These are phyloP conservation scores for Malacoraja senta DNA, from an alignment of 2,797 vertebrate genomes.

Conservation along the genomic window DNA sequence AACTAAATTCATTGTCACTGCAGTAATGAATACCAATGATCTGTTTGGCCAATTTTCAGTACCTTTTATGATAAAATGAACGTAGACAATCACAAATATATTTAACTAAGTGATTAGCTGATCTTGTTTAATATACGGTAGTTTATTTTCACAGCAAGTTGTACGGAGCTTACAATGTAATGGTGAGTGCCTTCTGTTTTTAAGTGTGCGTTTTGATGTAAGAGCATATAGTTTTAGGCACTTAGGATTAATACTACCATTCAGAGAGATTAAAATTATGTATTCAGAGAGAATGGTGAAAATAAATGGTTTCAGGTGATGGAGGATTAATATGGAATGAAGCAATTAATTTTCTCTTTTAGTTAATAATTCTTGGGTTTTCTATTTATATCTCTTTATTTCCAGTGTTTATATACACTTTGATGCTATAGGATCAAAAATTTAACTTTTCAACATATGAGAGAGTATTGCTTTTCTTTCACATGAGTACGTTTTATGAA, in stretches of 20 bases:
- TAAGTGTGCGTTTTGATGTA: background rate
- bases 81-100: background rate
- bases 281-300: background rate
- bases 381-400: background rate
- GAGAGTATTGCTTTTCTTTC: background rate
- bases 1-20: background rate
- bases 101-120: background rate
- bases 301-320: background rate
- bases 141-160: background rate
- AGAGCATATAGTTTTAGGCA: background rate
- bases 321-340: background rate
- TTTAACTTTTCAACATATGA: background rate
- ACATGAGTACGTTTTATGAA: background rate
- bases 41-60: background rate
- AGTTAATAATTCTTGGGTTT: background rate
- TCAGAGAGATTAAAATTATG: background rate
- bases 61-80: background rate
- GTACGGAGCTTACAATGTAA: background rate
- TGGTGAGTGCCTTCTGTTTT: background rate
- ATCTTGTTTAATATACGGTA: background rate
- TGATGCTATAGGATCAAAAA: background rate
- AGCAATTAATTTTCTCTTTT: background rate
- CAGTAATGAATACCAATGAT: background rate
- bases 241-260: background rate
- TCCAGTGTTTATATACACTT: background rate